phyloP scores from a whole-genome alignment of 2,797 vertebrate species.

The Todus mexicanus region DNA sequence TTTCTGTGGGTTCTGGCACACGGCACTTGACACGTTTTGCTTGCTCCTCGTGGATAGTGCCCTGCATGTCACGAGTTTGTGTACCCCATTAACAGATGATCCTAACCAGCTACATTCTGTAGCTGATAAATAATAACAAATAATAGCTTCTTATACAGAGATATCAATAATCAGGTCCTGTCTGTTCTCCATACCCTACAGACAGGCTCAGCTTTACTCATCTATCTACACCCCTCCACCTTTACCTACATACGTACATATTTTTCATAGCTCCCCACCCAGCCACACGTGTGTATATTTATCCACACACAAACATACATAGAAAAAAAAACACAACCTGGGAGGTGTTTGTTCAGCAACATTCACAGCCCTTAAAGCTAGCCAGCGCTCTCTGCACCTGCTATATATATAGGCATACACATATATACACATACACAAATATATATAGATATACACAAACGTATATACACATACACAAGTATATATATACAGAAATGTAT shows the following conservation, averaged over 20 bases:
- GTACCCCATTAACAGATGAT: not conserved
- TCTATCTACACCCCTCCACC: not conserved
- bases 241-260: accelerated
- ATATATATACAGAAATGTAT: too few relatives aligned
- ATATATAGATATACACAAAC: too few relatives aligned
- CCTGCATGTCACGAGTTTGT: not conserved
- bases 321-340: not conserved
- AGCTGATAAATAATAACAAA: not conserved
- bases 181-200: not conserved
- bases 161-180: not conserved
- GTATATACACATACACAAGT: too few relatives aligned
- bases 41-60: not conserved
- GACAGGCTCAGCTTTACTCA: not conserved
- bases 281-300: not conserved
- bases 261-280: not conserved
- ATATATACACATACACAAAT: too few relatives aligned
- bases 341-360: not conserved
- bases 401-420: not conserved
- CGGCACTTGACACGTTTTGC: not conserved
- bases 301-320: not conserved
- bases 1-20: not conserved
- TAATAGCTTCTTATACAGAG: not conserved
- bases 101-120: not conserved
- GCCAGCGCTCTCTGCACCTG: not conserved
- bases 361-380: not conserved